Evolutionary conservation across 2,113 vertebrate species (phyloP).

Genomic region (Dasyurus viverrinus): DNA sequence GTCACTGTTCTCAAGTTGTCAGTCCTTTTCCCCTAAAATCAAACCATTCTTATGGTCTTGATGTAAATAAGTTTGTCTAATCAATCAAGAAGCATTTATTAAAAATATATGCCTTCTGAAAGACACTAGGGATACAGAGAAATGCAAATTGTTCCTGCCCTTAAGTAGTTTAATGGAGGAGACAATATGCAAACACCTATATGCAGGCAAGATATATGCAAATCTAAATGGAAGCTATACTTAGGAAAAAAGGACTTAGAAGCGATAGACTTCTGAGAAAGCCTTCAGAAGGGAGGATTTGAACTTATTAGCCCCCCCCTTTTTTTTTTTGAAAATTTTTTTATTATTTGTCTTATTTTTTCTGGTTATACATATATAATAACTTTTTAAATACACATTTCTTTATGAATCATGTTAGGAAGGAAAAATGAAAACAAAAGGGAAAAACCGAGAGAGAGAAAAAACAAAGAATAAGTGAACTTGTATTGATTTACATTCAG

Average conservation of each 20-base stretch:
- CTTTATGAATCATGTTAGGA: too few relatives aligned
- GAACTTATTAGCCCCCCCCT: neutral
- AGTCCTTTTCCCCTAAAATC: neutral
- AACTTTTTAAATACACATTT: too few relatives aligned
- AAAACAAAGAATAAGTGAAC: too few relatives aligned
- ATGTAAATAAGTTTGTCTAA: neutral
- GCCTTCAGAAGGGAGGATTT: neutral
- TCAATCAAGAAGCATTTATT: neutral
- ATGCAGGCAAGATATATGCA: neutral
- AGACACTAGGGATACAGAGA: neutral
- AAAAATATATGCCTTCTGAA: neutral
- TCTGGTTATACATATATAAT: too few relatives aligned
- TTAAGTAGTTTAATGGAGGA: neutral
- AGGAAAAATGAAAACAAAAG: too few relatives aligned
- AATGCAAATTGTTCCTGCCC: neutral
- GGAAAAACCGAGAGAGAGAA: too few relatives aligned
- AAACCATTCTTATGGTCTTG: neutral
- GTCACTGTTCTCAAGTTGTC: neutral
- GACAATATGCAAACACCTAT: neutral
- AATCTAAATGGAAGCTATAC: neutral
- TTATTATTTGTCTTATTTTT: too few relatives aligned
- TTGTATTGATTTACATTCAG: too few relatives aligned
- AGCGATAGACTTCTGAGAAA: neutral
- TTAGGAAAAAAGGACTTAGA: neutral
- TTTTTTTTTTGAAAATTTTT: too few relatives aligned